These are phyloP conservation scores for Phoxinus phoxinus DNA, from an alignment of 2,113 vertebrate species.

Conservation along the genomic window DNA sequence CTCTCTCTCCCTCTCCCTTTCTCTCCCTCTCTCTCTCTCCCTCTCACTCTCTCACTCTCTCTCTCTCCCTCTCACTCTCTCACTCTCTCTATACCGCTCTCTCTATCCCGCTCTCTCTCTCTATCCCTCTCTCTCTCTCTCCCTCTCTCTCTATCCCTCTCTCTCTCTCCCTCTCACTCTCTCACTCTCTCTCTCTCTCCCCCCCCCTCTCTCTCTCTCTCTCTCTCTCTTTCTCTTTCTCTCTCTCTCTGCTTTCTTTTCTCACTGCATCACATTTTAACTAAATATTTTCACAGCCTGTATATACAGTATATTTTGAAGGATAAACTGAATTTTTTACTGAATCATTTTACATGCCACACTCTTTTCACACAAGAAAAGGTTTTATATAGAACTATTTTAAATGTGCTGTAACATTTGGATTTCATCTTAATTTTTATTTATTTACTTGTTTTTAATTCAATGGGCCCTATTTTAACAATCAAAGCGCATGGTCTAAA, in stretches of 20 bases:
- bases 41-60: neutral
- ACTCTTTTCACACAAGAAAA: too few relatives aligned
- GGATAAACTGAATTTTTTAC: neutral
- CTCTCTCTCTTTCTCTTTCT: neutral
- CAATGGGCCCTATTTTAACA: too few relatives aligned
- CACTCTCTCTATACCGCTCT: too few relatives aligned
- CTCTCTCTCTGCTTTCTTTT: slow-evolving; percentile 12
- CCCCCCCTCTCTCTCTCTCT: neutral
- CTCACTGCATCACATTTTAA: slow-evolving; percentile 29
- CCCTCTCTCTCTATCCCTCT: too few relatives aligned
- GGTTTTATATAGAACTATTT: too few relatives aligned
- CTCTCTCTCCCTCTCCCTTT: neutral
- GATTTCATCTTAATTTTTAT: too few relatives aligned
- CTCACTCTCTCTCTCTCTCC: neutral
- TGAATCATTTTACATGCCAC: neutral
- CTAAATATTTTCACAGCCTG: neutral
- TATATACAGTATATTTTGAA: neutral
- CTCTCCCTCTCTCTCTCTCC: neutral
- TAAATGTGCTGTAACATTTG: too few relatives aligned
- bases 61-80: neutral
- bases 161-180: neutral
- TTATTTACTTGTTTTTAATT: too few relatives aligned
- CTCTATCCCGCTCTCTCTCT: neutral
- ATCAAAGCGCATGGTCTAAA: too few relatives aligned
- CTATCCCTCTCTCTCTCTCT: neutral